Percentiles rank a stretch among this genome's conserved stretches.
Conservation (phyloP, 2,888 invertebrate genomes). For the Clepsis dumicolana region DNA sequence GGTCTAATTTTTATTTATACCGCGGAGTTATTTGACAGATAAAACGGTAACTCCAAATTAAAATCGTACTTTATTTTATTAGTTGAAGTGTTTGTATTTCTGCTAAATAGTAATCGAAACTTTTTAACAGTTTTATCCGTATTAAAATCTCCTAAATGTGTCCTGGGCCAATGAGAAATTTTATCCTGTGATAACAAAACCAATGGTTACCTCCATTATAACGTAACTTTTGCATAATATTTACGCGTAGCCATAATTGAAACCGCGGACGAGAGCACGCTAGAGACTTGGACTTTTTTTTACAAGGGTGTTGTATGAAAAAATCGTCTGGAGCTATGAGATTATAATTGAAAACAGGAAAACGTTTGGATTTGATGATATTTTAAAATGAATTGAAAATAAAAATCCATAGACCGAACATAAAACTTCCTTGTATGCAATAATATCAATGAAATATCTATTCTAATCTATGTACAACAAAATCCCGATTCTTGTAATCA, state of each 20-base stretch:
- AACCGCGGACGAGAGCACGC: constrained; percentile 51
- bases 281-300: constrained; percentile 47
- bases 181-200: constrained; percentile 27
- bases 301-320: constrained; percentile 42
- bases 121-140: background rate
- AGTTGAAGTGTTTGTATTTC: too few species aligned
- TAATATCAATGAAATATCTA: too few species aligned
- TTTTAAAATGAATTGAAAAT: background rate
- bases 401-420: background rate
- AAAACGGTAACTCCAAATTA: background rate
- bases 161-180: constrained; percentile 9
- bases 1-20: background rate
- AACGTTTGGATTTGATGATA: background rate
- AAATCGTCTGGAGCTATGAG: constrained; percentile 23
- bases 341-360: constrained; percentile 8
- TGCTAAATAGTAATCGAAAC: background rate
- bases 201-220: constrained; percentile 48
- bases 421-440: background rate
- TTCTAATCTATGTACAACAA: background rate
- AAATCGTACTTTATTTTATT: too few species aligned
- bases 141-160: background rate
- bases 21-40: background rate
- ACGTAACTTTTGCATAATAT: constrained; percentile 62
- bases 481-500: background rate
- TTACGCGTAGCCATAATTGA: constrained; percentile 61